Percentiles rank a stretch among this genome's conserved stretches.
Evolutionary conservation across 2,113 vertebrate species (phyloP).

Genomic region (Pelvicachromis taeniatus): DNA sequence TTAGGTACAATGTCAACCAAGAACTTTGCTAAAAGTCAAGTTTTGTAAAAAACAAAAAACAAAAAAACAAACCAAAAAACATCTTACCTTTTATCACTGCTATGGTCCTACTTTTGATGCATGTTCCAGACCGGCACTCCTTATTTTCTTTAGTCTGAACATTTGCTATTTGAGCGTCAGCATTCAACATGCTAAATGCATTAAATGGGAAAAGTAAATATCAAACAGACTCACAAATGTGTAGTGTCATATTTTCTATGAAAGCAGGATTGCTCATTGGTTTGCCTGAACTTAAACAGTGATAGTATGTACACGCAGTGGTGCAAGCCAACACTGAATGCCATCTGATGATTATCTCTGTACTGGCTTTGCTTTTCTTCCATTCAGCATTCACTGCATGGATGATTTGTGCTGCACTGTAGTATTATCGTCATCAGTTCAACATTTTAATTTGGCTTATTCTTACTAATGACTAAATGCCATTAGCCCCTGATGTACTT

Average conservation of each 20-base stretch:
- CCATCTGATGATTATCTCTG: background rate
- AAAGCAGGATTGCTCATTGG: background rate
- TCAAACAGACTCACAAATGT: background rate
- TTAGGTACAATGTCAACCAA: background rate
- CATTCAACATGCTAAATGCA: background rate
- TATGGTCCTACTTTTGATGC: background rate
- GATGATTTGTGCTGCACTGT: background rate
- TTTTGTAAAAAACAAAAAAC: background rate
- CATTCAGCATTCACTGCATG: background rate
- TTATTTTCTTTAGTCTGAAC: background rate
- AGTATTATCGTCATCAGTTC: background rate
- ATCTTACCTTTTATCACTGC: background rate
- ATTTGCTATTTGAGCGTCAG: background rate
- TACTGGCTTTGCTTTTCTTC: background rate
- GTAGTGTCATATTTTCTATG: background rate
- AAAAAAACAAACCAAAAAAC: background rate
- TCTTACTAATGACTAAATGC: background rate
- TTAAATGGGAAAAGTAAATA: background rate
- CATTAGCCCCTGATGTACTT: background rate
- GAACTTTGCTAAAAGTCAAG: background rate
- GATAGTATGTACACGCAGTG: background rate
- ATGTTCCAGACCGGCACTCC: rapidly evolving
- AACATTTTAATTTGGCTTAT: background rate
- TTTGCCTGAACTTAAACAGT: background rate
- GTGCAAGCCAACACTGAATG: background rate